Base-by-base conservation (phyloP, 1,140 invertebrate genomes). In the Lepidotrigona ventralis region DNA sequence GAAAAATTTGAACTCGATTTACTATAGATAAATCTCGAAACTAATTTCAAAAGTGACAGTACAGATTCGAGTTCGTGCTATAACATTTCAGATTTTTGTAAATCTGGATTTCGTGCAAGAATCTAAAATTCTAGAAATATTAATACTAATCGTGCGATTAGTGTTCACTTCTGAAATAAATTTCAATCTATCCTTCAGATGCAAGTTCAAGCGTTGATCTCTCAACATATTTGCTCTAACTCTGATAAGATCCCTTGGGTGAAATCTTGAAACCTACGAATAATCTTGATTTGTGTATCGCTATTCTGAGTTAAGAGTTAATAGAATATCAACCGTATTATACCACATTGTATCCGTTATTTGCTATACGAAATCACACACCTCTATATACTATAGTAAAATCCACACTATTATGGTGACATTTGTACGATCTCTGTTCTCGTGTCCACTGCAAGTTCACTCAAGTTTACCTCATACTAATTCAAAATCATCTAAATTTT, bases 181-280 rank as follows among this genome's bases (percentile, higher is more conserved):
- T 77, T 80, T 84, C 85, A 77, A 86, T 87, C 86, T 85, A 81
- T 78, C 77, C 8, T 46, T 46, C 72, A 77, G 86, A 87, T 76
- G 72, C 72, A 80, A 81, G 86, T 86, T 84, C 73, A 2, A 39
- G 33, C 33, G 29, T 11, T 5, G 17, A 21, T 68, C 17, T 12
- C 26, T 64, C 4, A 11, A 5, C 8, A 19, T 39, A 12, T 68
- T 21, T 21, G 21, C 12, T 21, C 11, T 39, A 39, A 33, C 33
- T 68, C 29, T 39, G 66, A 12, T 21, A 19, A 19, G 66, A 68
- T 68, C 66, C 29, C 66, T 39, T 9, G 19, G 3, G 11, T 68
- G 9, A 12, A 19, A 46, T 8, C 6, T 64, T 26, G 63, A 6
- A 64, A 17, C n/a, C 63, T 64, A 29, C n/a, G 63, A 64, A 26